Conservation (phyloP, 2,888 invertebrate genomes). For the Pristionchus exspectatus region DNA sequence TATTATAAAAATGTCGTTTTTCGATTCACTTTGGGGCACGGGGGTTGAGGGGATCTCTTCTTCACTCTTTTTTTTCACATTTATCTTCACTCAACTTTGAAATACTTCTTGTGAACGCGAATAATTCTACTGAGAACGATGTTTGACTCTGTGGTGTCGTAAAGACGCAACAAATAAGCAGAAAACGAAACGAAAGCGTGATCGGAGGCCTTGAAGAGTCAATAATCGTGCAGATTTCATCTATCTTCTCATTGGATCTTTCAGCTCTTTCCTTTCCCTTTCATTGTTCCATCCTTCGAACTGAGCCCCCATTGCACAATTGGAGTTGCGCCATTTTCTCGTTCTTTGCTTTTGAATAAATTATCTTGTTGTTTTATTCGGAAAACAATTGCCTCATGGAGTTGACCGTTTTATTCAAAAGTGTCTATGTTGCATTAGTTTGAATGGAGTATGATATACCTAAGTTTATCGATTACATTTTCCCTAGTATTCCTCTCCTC, state of each 20-base stretch:
- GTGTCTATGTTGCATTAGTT: not conserved
- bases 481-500: not conserved
- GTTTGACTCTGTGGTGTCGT: not conserved
- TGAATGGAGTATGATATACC: not conserved
- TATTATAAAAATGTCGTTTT: not conserved
- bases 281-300: constrained; percentile 44
- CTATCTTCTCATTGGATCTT: not conserved
- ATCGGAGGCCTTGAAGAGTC: not conserved
- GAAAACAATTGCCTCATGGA: not conserved
- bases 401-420: not conserved
- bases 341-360: not conserved
- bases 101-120: not conserved
- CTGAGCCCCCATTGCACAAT: constrained; percentile 31
- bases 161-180: not conserved
- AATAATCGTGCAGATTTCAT: not conserved
- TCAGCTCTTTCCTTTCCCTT: constrained; percentile 14
- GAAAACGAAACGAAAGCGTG: constrained; percentile 16
- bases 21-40: not conserved
- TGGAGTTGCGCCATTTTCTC: constrained; percentile 10
- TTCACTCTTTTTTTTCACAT: not conserved
- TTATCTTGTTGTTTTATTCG: not conserved
- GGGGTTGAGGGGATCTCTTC: not conserved
- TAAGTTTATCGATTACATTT: not conserved
- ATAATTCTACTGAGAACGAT: not conserved
- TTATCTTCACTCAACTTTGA: not conserved